These are phyloP conservation scores for Chelon auratus DNA, from an alignment of 2,797 vertebrate species.

Conservation along the genomic window DNA sequence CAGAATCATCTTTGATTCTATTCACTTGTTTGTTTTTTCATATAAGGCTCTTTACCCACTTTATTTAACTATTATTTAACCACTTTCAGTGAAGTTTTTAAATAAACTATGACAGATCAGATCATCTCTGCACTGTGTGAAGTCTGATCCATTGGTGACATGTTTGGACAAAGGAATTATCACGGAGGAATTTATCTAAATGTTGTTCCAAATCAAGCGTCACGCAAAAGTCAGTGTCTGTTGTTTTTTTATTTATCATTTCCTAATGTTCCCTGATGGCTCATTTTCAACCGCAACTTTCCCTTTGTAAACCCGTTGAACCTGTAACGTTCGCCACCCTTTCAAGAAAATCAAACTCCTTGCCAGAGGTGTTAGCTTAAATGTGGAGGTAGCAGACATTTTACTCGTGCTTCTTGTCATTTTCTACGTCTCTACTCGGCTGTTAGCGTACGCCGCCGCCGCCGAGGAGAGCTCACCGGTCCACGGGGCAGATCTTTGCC, in stretches of 20 bases:
- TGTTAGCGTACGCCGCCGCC: no score
- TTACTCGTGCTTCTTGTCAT: not conserved
- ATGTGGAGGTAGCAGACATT: not conserved
- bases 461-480: not conserved
- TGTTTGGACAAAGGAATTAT: slow-evolving; percentile 11
- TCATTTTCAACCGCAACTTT: slow-evolving; percentile 43
- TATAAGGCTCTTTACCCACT: no score
- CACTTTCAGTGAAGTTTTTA: no score
- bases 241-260: not conserved
- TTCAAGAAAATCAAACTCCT: not conserved
- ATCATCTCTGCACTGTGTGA: no score
- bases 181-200: not conserved
- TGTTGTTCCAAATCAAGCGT: slow-evolving; percentile 12
- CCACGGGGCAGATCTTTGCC: slow-evolving; percentile 49
- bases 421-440: not conserved
- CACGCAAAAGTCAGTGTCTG: no score
- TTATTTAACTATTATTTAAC: no score
- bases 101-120: no score
- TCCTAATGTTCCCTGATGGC: slow-evolving; percentile 26
- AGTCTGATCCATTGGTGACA: not conserved
- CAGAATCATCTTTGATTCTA: no score
- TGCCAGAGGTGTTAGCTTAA: slow-evolving; percentile 13
- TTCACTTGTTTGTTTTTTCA: no score
- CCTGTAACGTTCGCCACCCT: slow-evolving; percentile 46
- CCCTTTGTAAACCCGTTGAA: slow-evolving; percentile 53